Evolutionary conservation across 2,797 vertebrate genomes (phyloP), one percentile per base, ranked within the genome.

Genomic region (Lagorchestes hirsutus): DNA sequence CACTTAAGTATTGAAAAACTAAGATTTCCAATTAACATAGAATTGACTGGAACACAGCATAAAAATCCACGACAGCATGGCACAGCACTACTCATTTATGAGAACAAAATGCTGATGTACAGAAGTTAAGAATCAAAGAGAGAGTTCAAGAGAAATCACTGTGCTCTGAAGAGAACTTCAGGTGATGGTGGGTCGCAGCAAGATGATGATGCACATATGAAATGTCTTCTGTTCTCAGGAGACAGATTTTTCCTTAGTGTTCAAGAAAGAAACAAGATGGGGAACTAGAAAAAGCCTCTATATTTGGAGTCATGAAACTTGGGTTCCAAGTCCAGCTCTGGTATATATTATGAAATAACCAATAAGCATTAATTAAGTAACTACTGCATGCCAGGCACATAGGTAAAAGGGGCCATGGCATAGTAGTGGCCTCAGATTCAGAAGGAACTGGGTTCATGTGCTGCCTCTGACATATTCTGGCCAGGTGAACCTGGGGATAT

Each of bases 1-100:
- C 52, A 40, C 9, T 54, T 92, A 90, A 14, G 27, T 4, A 22
- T 57, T 62, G 50, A 50, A 90, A 92, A 55, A 90, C 87, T 74
- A 46, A 92, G 5, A 4, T 46, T 90, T 74, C 90, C 4, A 46
- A 34, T 55, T 62, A 94, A 50, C 11, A 87, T 5, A 91, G 46
- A 40, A 10, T 12, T 29, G 52, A 91, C 1, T 13, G 11, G 27
- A 95, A 40, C 1, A 14, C n/a, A 46, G 91, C 40, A 56, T 90
- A 91, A 59, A 90, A 31, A 62, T 54, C 46, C 55, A 46, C 0
- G 31, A 46, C 91, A 56, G 54, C 40, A 94, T 57, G 94, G 46
- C 18, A 87, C 14, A 93, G 91, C 62, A 40, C 62, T 93, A 93
- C 92, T 92, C 55, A 92, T 12, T 46, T 90, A 55, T 58, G 55